Evolutionary conservation across 2,888 invertebrate species (phyloP).

Genomic region (Andrena minutula): DNA sequence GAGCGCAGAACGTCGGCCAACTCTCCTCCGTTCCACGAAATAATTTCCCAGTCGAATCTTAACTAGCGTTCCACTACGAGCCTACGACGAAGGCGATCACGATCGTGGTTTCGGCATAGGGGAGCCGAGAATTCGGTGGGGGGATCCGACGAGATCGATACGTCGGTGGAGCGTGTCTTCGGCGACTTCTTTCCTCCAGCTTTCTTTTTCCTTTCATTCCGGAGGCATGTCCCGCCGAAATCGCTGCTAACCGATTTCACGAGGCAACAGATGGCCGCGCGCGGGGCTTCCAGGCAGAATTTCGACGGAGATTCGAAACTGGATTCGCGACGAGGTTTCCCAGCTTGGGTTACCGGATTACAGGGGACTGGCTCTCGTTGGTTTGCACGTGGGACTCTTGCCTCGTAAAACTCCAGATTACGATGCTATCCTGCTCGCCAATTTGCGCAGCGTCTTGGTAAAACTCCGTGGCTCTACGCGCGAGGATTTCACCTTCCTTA

Average conservation of each 20-base stretch:
- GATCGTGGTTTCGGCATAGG: not conserved
- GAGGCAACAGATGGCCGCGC: constrained; percentile 47
- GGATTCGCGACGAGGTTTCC: constrained; percentile 61
- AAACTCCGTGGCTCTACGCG: not conserved
- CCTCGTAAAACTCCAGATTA: constrained; percentile 39
- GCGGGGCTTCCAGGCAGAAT: constrained; percentile 61
- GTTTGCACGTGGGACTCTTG: constrained; percentile 30
- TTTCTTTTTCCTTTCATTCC: not conserved
- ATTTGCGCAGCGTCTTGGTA: not conserved
- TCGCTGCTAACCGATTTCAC: constrained; percentile 25
- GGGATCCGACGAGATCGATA: not conserved
- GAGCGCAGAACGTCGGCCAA: not conserved
- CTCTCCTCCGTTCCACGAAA: constrained; percentile 25
- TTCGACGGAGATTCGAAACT: constrained; percentile 59
- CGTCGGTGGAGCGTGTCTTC: not conserved
- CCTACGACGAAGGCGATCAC: not conserved
- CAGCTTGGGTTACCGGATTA: constrained; percentile 72
- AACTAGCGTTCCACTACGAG: not conserved
- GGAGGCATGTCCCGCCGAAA: not conserved
- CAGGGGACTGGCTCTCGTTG: constrained; percentile 18
- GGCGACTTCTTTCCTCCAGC: not conserved
- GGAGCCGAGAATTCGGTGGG: not conserved
- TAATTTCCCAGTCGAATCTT: constrained; percentile 24
- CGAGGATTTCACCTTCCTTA: not conserved
- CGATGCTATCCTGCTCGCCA: constrained; percentile 12